Evolutionary conservation across 92 coral and sea anemone genomes (phyloP).

Genomic region (Heteractis magnifica): DNA sequence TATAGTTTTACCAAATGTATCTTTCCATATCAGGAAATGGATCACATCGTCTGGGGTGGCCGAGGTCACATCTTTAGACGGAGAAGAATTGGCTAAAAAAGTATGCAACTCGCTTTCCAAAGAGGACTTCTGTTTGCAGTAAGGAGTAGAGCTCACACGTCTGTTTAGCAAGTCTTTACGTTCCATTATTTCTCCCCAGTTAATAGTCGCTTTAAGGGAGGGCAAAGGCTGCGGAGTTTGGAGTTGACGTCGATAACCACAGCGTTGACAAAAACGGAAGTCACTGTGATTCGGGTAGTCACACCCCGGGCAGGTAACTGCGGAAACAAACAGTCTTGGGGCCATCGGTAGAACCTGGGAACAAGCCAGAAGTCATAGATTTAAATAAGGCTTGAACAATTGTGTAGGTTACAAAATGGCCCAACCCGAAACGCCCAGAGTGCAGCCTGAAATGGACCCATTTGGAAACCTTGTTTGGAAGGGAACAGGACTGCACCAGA

Average conservation of each 20-base stretch:
- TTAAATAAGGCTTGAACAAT: too few species aligned
- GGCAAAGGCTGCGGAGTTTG: background rate
- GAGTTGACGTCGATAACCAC: conserved; percentile 16
- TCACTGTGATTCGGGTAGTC: conserved; percentile 21
- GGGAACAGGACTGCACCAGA: conserved; percentile 20
- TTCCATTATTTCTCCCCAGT: conserved; percentile 5
- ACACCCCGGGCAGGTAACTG: conserved; percentile 35
- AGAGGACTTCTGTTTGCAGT: conserved; percentile 35
- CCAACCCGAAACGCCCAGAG: conserved; percentile 33
- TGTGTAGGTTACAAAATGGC: background rate
- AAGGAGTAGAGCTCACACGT: conserved; percentile 12
- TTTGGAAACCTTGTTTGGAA: conserved; percentile 7
- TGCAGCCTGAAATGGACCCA: background rate
- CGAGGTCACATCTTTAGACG: conserved; percentile 12
- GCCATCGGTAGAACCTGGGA: background rate
- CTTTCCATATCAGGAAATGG: conserved; percentile 35
- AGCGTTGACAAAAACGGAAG: conserved; percentile 25
- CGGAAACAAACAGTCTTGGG: conserved; percentile 15
- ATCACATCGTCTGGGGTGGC: conserved; percentile 30
- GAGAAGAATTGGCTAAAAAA: background rate
- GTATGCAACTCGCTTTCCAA: conserved; percentile 18
- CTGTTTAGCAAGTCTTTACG: background rate
- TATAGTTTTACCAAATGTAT: conserved; percentile 11
- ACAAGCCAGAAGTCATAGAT: background rate
- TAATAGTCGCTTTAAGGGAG: background rate